Evolutionary conservation across 1,140 invertebrate species (phyloP), one percentile per base, ranked within the genome.

Genomic region (Penaeus chinensis): DNA sequence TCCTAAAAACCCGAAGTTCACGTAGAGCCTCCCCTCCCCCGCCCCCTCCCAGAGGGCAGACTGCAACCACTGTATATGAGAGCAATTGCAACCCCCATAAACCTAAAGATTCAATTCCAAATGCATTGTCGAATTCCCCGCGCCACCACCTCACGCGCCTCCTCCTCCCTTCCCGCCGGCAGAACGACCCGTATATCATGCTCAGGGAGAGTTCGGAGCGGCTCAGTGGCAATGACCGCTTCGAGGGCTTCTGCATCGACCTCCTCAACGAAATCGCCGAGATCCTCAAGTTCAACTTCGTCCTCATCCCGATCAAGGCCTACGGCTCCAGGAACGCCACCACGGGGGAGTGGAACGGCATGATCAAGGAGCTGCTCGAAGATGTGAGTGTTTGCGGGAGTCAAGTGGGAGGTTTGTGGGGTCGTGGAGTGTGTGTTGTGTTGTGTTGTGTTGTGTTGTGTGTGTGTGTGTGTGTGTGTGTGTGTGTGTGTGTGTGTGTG

Each of bases 161-260:
- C 54, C 22, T 7, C n/a, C 65, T 20, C 24, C 27, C 16, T 13
- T 20, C 42, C 74, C 65, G 63, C 24, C 61, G 19, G 22, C 89
- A 97, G 96, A 97, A 96, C 92, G 94, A 96, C 82, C 97, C 97
- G 0, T 98, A 98, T 91, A 96, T 96, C 91, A 98, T 98, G 96
- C 93, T 95, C 2, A 87, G 71, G 54, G 85, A 89, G 62, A 91
- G 90, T 8, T 19, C 88, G 13, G 86, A 89, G 11, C 24, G 60
- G 32, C 66, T 91, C 66, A 77, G 76, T 19, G 90, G 90, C 3
- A 91, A 91, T 69, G 89, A 90, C 71, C 86, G 84, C 3, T 91
- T 88, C 82, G 90, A 91, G 77, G 90, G 90, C n/a, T 97, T 97
- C 92, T 95, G 94, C 80, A 94, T 98, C 74, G 96, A 97, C 93